Percentiles rank a stretch among this genome's conserved stretches.
phyloP scores from a whole-genome alignment of 2,888 invertebrate genomes.

The Lamellibrachia columna region DNA sequence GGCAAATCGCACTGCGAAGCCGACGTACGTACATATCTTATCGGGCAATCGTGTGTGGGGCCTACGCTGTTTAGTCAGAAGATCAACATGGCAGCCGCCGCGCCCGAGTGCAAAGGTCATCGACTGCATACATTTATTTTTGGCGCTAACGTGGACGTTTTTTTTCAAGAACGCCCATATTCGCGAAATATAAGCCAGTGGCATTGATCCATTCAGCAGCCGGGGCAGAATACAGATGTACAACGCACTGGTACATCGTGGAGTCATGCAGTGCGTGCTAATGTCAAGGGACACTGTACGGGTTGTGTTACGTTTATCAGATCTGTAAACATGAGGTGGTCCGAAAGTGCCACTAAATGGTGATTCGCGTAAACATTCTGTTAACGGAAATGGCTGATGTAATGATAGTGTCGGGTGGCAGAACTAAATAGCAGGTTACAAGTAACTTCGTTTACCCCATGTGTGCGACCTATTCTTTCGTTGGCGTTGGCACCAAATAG shows the following conservation, averaged over 20 bases:
- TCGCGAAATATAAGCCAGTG: background rate
- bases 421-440: background rate
- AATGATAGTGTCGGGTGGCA: background rate
- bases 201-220: background rate
- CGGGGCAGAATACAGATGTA: background rate
- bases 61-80: background rate
- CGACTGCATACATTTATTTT: background rate
- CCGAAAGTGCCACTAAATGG: background rate
- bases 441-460: background rate
- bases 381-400: background rate
- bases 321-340: background rate
- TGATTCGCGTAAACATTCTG: background rate
- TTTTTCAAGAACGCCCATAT: background rate
- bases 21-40: background rate
- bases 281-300: background rate
- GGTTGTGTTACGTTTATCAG: background rate
- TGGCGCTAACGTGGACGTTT: background rate
- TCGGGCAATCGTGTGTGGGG: background rate
- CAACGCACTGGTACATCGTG: background rate
- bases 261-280: background rate
- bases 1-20: background rate
- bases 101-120: background rate
- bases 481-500: background rate
- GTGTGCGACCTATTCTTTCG: background rate
- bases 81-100: background rate